A percentile compares a stretch with the other conserved stretches of the same genome.
Conservation (phyloP, 2,797 vertebrate species). For the Halcyon smyrnensis region DNA sequence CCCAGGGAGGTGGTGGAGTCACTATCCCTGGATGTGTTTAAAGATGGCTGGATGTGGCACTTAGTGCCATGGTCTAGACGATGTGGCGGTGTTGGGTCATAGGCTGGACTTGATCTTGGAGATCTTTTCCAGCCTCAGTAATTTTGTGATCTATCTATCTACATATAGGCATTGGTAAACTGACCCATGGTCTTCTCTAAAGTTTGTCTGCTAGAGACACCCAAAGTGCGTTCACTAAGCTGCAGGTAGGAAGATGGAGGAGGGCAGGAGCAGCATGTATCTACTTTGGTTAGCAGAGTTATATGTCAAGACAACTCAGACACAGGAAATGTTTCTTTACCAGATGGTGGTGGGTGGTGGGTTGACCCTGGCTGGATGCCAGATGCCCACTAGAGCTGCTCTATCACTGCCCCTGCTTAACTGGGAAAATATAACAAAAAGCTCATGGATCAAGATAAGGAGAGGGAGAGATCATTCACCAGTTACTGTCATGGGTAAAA, state of each 20-base stretch:
- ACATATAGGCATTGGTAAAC: background rate
- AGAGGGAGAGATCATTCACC: background rate
- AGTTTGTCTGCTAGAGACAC: background rate
- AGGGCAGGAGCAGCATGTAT: background rate
- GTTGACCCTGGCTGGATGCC: background rate
- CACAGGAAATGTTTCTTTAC: background rate
- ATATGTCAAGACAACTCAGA: background rate
- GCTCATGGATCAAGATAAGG: background rate
- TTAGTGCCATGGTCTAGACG: no score
- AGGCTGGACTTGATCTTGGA: no score
- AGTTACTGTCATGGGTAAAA: background rate
- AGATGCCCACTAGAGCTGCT: background rate
- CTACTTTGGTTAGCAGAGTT: background rate
- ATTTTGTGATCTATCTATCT: no score
- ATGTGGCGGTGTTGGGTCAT: no score
- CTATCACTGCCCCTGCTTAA: background rate
- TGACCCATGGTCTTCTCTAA: background rate
- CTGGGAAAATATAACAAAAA: background rate
- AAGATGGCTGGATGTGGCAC: no score
- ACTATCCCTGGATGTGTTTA: no score
- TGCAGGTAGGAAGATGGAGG: background rate
- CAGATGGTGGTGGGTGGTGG: background rate
- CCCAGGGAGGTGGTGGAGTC: no score
- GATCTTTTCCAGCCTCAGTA: no score
- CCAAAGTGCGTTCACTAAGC: background rate